These are phyloP conservation scores for Nomada fabriciana DNA, from an alignment of 2,888 invertebrate genomes.

Conservation along the genomic window DNA sequence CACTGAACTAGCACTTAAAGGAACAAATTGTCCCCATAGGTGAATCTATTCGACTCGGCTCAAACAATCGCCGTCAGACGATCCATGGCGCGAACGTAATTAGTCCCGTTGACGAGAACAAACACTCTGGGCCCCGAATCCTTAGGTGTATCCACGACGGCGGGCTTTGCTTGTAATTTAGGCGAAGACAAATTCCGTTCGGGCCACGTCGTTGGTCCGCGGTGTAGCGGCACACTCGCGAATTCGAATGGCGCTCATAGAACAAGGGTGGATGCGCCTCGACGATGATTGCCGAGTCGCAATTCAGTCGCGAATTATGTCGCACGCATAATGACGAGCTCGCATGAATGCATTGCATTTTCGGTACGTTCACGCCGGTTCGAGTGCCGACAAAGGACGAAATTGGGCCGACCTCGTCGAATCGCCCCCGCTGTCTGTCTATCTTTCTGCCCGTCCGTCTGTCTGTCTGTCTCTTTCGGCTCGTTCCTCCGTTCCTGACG, in stretches of 20 bases:
- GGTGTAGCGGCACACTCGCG: slow-evolving; percentile 72
- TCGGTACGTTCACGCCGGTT: slow-evolving; percentile 72
- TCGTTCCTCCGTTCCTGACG: neutral
- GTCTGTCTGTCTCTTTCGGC: neutral
- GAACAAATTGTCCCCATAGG: neutral
- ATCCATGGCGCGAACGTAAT: slow-evolving; percentile 48
- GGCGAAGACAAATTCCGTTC: slow-evolving; percentile 30
- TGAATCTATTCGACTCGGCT: neutral
- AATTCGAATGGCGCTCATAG: slow-evolving; percentile 70
- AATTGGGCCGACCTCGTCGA: slow-evolving; percentile 59
- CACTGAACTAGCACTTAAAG: too few relatives aligned
- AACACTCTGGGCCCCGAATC: slow-evolving; percentile 53
- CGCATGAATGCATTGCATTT: slow-evolving; percentile 77
- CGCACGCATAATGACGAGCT: slow-evolving; percentile 76
- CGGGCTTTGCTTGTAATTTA: slow-evolving; percentile 60
- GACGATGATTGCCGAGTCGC: slow-evolving; percentile 76
- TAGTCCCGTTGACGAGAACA: slow-evolving; percentile 63
- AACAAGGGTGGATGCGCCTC: slow-evolving; percentile 56
- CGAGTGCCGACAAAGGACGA: slow-evolving; percentile 67
- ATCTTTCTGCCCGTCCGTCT: neutral
- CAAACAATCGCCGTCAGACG: neutral
- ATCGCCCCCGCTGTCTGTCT: slow-evolving; percentile 6
- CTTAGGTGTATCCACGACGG: slow-evolving; percentile 18
- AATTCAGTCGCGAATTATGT: slow-evolving; percentile 76
- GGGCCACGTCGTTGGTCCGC: neutral